phyloP scores from a whole-genome alignment of 2,797 vertebrate species.

The Vultur gryphus region DNA sequence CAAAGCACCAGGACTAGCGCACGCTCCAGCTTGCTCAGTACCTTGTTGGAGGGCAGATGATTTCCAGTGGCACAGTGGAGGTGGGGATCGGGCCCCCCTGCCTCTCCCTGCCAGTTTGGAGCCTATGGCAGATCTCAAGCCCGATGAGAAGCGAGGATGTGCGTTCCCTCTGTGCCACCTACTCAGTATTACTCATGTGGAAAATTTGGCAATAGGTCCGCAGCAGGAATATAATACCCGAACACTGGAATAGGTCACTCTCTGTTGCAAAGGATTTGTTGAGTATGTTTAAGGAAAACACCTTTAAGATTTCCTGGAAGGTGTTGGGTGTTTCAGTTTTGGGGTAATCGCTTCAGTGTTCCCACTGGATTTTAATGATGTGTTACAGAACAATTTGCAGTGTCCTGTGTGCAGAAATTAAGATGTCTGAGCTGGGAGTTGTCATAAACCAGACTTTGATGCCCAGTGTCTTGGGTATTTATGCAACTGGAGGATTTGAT shows the following conservation, averaged over 20 bases:
- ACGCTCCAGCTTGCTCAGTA: accelerated
- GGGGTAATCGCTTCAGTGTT: slow-evolving; percentile 12
- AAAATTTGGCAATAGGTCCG: background rate
- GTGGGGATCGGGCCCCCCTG: background rate
- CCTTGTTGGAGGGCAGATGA: background rate
- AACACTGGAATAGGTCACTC: background rate
- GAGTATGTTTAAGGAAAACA: slow-evolving; percentile 47
- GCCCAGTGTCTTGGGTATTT: background rate
- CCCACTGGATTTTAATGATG: slow-evolving; percentile 37
- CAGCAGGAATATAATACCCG: background rate
- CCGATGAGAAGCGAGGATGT: background rate
- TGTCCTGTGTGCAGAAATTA: background rate
- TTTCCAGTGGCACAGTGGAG: accelerated
- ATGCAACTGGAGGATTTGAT: background rate
- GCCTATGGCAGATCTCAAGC: background rate
- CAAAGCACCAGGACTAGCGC: background rate
- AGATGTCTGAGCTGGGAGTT: background rate
- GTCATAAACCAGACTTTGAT: background rate
- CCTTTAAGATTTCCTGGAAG: slow-evolving; percentile 59
- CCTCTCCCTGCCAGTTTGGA: background rate
- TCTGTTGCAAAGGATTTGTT: slow-evolving; percentile 6
- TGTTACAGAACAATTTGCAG: slow-evolving; percentile 40
- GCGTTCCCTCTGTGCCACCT: background rate
- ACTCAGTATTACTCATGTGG: background rate
- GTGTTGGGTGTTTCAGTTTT: slow-evolving; percentile 37